These are phyloP conservation scores for Pristionchus maxplancki DNA, from an alignment of 2,888 invertebrate species.

Conservation along the genomic window DNA sequence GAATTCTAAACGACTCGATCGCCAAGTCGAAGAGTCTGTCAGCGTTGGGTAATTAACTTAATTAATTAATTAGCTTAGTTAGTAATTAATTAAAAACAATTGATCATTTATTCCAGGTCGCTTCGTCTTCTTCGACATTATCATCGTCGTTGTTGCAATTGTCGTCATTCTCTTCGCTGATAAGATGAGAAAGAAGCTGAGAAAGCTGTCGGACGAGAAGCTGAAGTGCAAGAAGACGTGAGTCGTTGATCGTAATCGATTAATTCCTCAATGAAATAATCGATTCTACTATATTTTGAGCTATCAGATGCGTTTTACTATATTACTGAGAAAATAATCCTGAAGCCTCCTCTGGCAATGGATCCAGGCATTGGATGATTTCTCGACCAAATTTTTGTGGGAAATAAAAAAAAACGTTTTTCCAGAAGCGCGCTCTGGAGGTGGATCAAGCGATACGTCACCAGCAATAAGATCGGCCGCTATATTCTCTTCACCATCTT, in stretches of 20 bases:
- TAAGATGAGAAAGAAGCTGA: not conserved
- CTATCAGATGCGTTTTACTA: too few relatives aligned
- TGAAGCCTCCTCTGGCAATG: too few relatives aligned
- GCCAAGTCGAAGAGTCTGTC: not conserved
- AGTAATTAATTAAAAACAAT: too few relatives aligned
- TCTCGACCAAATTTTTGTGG: too few relatives aligned
- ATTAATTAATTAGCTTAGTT: too few relatives aligned
- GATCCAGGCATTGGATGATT: too few relatives aligned
- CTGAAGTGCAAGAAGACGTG: not conserved
- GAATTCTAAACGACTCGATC: not conserved
- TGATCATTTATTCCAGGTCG: too few relatives aligned
- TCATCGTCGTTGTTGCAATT: not conserved
- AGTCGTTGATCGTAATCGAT: too few relatives aligned
- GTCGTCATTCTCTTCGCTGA: not conserved
- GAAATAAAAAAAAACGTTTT: too few relatives aligned
- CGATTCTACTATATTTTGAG: too few relatives aligned
- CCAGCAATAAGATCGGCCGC: not conserved
- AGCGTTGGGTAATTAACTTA: not conserved
- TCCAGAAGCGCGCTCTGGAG: not conserved
- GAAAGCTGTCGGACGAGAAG: not conserved
- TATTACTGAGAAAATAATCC: too few relatives aligned
- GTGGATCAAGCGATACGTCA: not conserved
- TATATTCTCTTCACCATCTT: conserved; percentile 18
- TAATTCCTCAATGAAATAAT: too few relatives aligned
- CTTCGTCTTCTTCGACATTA: conserved; percentile 37